Base-by-base conservation (phyloP, 2,113 vertebrate genomes). In the Plectropomus leopardus region DNA sequence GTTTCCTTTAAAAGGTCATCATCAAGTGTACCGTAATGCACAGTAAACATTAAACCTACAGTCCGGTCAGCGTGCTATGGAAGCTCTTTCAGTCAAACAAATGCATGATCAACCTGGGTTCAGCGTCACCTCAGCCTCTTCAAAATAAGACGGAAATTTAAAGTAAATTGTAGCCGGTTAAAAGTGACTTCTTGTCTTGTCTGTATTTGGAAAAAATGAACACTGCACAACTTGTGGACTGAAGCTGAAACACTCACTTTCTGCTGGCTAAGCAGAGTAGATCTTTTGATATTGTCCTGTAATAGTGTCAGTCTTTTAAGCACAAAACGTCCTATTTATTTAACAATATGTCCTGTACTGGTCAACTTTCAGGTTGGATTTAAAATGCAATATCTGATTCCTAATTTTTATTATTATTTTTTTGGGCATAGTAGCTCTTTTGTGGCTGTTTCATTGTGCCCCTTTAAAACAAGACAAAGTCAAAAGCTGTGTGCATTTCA, bases 1-100 rank as follows among this genome's bases (percentile, higher is more conserved):
- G 44, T 61, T 47, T 51, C 65, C 53, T 81, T 64, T 59, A 78
- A 82, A 79, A 75, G 77, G 72, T 66, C 61, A 79, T 17, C 53
- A 61, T 77, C 36, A 40, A 40, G 53, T 55, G 14, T 48, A 53
- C 44, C 74, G 54, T 65, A 65, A 82, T 45, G 61, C 36, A 71
- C 59, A 60, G 60, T 5, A 17, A 60, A 30, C 16, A n/a, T 40
- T 11, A 40, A 40, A 40, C 36, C 8, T 9, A 45, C 7, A 28
- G 51, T 51, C 13, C 15, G 23, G 50, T 66, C 79, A 55, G 40
- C 24, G 19, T 1, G 53, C 51, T 65, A 4, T 16, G 40, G 26
- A 44, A 69, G 60, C 72, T 19, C 53, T 9, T 23, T 67, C 19
- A 23, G 0, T 40, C 28, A 15, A 28, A 26, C 23, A 51, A 58